Percentiles rank a stretch among this genome's conserved stretches.
These are phyloP conservation scores for Melitaea cinxia DNA, from an alignment of 1,140 invertebrate genomes.

Conservation along the genomic window DNA sequence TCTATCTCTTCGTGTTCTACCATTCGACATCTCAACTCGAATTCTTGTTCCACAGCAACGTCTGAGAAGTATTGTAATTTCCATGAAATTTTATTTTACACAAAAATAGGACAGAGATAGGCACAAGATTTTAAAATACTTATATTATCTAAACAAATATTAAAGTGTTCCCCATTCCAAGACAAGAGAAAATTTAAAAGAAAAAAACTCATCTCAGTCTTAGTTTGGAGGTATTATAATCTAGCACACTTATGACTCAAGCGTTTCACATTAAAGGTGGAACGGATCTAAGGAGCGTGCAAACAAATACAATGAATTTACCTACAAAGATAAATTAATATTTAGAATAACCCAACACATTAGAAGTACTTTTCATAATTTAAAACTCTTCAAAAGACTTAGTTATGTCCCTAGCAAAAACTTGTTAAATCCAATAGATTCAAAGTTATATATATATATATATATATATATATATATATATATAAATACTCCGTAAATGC, in stretches of 20 bases:
- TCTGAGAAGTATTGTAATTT: conserved; percentile 65
- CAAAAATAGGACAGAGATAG: neutral
- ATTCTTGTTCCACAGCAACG: conserved; percentile 92
- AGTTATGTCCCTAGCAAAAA: no score
- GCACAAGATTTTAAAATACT: neutral
- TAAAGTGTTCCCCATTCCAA: conserved; percentile 74
- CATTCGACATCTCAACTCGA: conserved; percentile 94
- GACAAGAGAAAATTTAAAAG: conserved; percentile 54
- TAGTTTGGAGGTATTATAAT: conserved; percentile 68
- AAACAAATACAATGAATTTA: neutral
- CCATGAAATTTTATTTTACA: neutral
- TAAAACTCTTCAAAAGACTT: no score
- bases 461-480: no score
- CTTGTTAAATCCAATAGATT: no score
- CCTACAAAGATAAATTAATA: no score
- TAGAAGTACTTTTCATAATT: no score
- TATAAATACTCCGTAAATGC: no score
- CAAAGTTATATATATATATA: no score
- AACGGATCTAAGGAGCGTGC: conserved; percentile 81
- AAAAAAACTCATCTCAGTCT: conserved; percentile 61
- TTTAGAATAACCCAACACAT: no score
- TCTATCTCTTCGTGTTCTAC: conserved; percentile 88
- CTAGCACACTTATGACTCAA: conserved; percentile 79
- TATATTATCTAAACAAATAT: neutral
- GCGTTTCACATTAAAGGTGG: conserved; percentile 73